Conservation (phyloP, 2,113 vertebrate species). For the Tapirus terrestris region DNA sequence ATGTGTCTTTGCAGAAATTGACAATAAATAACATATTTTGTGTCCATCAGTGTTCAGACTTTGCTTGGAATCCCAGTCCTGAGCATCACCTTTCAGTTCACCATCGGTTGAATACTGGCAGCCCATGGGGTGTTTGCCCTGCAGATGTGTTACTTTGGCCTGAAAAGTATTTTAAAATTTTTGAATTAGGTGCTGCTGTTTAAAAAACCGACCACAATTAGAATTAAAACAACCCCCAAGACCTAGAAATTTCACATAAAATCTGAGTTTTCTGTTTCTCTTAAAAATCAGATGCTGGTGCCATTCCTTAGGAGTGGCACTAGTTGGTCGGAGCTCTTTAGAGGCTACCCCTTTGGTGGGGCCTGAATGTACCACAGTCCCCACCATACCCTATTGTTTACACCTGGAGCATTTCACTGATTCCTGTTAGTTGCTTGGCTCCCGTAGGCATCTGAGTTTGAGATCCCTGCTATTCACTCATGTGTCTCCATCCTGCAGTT, state of each 20-base stretch:
- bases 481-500: background rate
- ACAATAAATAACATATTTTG: slow-evolving; percentile 94
- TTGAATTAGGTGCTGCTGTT: background rate
- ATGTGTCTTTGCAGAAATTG: slow-evolving; percentile 90
- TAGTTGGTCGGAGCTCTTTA: background rate
- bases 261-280: background rate
- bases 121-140: background rate
- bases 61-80: fast-evolving
- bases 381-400: background rate
- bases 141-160: background rate
- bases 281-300: background rate
- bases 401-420: background rate
- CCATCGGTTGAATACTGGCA: background rate
- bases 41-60: slow-evolving; percentile 80
- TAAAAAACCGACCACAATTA: background rate
- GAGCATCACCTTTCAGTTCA: background rate
- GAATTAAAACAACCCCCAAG: background rate
- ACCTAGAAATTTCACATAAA: background rate
- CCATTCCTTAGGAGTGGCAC: no score
- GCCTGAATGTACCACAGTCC: fast-evolving
- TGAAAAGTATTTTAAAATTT: background rate
- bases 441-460: background rate
- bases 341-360: background rate
- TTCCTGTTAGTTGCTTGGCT: background rate
- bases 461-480: background rate